These are phyloP conservation scores for Heliconius sara DNA, from an alignment of 2,888 invertebrate genomes.

Conservation along the genomic window DNA sequence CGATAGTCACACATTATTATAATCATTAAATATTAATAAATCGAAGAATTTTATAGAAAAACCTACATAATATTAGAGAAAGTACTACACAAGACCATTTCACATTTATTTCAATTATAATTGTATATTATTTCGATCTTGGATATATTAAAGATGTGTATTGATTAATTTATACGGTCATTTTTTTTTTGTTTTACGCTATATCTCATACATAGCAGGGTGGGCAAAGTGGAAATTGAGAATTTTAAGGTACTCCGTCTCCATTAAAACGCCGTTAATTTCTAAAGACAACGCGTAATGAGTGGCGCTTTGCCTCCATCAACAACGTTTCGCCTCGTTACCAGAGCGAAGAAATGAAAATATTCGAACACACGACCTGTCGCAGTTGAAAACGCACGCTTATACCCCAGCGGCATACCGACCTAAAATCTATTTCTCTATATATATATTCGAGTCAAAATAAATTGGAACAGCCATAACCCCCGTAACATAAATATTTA, in stretches of 20 bases:
- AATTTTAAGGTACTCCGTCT: too few relatives aligned
- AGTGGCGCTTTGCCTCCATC: too few relatives aligned
- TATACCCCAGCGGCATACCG: too few relatives aligned
- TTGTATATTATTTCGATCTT: neutral
- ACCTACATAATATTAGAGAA: neutral
- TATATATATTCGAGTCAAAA: neutral
- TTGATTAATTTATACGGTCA: neutral
- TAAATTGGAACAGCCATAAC: neutral
- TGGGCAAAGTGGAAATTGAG: neutral
- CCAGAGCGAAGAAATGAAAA: neutral
- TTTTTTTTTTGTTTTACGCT: neutral
- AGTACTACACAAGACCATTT: neutral
- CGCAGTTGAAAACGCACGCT: too few relatives aligned
- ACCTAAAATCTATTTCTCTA: neutral
- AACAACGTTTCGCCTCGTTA: neutral
- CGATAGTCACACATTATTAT: neutral
- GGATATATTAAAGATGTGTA: too few relatives aligned
- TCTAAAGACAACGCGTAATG: too few relatives aligned
- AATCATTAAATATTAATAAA: slow-evolving; percentile 13
- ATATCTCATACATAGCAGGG: neutral
- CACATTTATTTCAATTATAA: slow-evolving; percentile 3
- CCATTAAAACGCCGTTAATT: too few relatives aligned
- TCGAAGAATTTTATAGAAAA: slow-evolving; percentile 1
- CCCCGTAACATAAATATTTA: slow-evolving; percentile 2
- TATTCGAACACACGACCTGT: neutral